phyloP scores from a whole-genome alignment of 1,140 invertebrate species.

The Zaprionus nigranus region DNA sequence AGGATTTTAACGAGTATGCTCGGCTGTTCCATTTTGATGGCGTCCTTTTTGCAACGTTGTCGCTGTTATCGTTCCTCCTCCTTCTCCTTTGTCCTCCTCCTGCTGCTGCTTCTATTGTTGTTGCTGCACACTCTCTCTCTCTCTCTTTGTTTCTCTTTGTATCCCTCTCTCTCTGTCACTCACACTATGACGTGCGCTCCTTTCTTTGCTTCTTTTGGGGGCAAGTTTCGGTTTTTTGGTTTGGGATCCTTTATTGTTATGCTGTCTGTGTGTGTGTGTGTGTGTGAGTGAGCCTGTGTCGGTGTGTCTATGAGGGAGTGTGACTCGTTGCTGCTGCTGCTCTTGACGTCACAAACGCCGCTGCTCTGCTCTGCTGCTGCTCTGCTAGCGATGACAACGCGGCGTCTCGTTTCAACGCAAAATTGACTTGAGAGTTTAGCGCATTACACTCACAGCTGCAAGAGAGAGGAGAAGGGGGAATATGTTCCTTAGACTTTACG shows the following conservation, averaged over 20 bases:
- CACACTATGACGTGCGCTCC: slow-evolving; percentile 20
- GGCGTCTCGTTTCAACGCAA: slow-evolving; percentile 49
- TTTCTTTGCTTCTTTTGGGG: slow-evolving; percentile 19
- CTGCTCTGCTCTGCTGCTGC: slow-evolving; percentile 46
- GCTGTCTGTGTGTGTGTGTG: slow-evolving; percentile 34
- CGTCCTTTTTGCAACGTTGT: slow-evolving; percentile 43
- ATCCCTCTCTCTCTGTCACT: slow-evolving; percentile 4
- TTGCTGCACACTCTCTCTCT: slow-evolving; percentile 39
- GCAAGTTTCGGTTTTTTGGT: slow-evolving; percentile 36
- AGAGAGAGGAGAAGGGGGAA: slow-evolving; percentile 24
- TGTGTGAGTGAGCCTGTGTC: slow-evolving; percentile 13
- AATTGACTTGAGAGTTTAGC: slow-evolving; percentile 60
- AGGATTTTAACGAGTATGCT: slow-evolving; percentile 87
- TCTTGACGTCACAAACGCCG: slow-evolving; percentile 69
- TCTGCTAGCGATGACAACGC: slow-evolving; percentile 28
- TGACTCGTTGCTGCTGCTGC: slow-evolving; percentile 45
- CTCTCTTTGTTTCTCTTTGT: slow-evolving; percentile 15
- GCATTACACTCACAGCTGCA: slow-evolving; percentile 62
- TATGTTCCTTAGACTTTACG: slow-evolving; percentile 31
- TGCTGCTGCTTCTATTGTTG: slow-evolving; percentile 25
- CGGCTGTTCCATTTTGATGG: slow-evolving; percentile 82
- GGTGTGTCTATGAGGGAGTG: slow-evolving; percentile 27
- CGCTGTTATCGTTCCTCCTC: slow-evolving; percentile 16
- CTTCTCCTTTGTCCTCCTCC: slow-evolving; percentile 21
- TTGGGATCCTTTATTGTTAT: slow-evolving; percentile 57